Base-by-base conservation (phyloP, 2,113 vertebrate genomes). In the Tyto alba region DNA sequence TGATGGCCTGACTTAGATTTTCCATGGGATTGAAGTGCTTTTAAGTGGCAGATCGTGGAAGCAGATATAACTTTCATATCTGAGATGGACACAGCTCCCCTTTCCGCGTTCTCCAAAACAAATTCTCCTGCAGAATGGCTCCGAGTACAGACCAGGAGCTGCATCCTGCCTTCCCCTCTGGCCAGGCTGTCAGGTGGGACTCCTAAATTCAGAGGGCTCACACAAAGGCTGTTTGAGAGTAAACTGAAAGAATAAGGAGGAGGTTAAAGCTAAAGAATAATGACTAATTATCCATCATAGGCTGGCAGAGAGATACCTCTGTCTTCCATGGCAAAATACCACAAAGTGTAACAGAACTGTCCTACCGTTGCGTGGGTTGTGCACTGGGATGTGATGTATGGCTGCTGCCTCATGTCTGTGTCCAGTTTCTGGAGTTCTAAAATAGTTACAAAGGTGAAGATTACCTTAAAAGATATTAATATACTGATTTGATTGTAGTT, bases 291-390 rank as follows among this genome's bases (percentile, higher is more conserved):
- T 11, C 40, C 1, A 0, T 25, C 21, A 4, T 0, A 22, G 32
- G 8, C 41, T 47, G n/a, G 8, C 36, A 48, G 45, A 48, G 40
- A 36, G 10, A 29, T 15, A 7, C 1, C 14, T 12, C 68, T 83
- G 40, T 52, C 45, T 50, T 26, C 32, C 32, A 2, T 0, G 8
- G n/a, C 52, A 8, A 22, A 17, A 64, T 13, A 43, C 11, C 29
- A 4, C 6, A 5, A 38, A 36, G 18, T 14, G 0, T 0, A 26
- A 6, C 40, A 38, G 43, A 48, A 27, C 47, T 43, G 26, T 47
- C 29, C 36, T 45, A 22, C 38, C 0, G 0, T 9, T 38, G 36
- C 0, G 0, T 7, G 41, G 5, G 16, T 26, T 10, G 18, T 26
- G 22, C 16, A 2, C 3, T 3, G 9, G 27, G 27, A 14, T 21